Percentiles rank a stretch among this genome's conserved stretches.
Evolutionary conservation across 2,797 vertebrate species (phyloP).

Genomic region (Acanthopagrus latus): DNA sequence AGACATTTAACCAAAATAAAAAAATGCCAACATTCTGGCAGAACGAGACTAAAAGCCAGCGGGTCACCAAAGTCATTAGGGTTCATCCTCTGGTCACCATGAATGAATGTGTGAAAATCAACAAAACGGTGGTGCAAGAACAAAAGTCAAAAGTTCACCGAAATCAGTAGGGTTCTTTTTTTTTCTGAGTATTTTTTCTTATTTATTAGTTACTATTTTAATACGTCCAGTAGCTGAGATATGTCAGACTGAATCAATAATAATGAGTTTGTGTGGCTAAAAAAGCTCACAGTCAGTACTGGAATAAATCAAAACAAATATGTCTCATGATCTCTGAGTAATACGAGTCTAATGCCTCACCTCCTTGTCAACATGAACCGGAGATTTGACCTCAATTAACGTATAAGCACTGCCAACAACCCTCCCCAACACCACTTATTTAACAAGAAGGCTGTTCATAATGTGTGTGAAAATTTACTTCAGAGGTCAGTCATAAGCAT

Average conservation of each 20-base stretch:
- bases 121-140: too few relatives aligned
- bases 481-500: constrained; percentile 27
- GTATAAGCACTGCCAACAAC: background rate
- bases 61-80: background rate
- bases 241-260: background rate
- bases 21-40: background rate
- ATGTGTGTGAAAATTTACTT: background rate
- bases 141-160: background rate
- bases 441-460: constrained; percentile 1
- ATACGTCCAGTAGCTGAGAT: too few relatives aligned
- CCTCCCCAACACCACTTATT: constrained; percentile 16
- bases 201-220: too few relatives aligned
- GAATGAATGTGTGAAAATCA: background rate
- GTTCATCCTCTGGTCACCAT: background rate
- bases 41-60: background rate
- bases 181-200: too few relatives aligned
- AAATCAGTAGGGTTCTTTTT: background rate
- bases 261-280: too few relatives aligned
- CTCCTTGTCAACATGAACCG: background rate
- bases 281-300: background rate
- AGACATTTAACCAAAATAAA: background rate
- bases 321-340: background rate
- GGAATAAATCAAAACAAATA: background rate
- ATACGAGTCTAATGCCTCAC: background rate
- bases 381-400: constrained; percentile 28